Conservation (phyloP, 1,140 invertebrate species). For the Stegodyphus dumicola region DNA sequence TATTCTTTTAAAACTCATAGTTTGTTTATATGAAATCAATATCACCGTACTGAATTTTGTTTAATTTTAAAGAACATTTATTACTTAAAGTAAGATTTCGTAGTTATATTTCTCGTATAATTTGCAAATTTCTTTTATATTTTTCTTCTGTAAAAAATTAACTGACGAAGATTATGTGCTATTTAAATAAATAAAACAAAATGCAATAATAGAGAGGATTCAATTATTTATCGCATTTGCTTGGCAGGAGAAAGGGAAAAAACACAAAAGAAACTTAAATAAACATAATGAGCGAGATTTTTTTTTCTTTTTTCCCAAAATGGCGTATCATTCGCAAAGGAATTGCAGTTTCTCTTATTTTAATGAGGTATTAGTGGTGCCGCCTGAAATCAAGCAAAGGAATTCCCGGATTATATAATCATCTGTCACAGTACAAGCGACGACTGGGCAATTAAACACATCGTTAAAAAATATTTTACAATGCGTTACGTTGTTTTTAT, state of each 20-base stretch:
- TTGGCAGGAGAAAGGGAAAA: not conserved
- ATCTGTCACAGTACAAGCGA: slow-evolving; percentile 46
- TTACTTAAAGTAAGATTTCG: no score
- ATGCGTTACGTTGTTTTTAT: slow-evolving; percentile 13
- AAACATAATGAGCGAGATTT: slow-evolving; percentile 29
- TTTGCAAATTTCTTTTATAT: no score
- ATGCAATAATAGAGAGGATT: no score
- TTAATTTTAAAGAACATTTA: no score
- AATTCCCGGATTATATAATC: slow-evolving; percentile 55
- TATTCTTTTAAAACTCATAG: no score
- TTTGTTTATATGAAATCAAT: no score
- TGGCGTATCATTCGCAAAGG: slow-evolving; percentile 31
- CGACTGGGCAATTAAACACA: slow-evolving; percentile 43
- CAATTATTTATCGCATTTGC: not conserved
- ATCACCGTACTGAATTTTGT: no score
- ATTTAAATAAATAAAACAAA: no score
- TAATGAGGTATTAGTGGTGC: slow-evolving; percentile 55
- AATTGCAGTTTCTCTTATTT: slow-evolving; percentile 37
- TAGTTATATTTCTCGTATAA: no score
- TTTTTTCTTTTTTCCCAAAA: not conserved
- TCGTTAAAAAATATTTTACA: slow-evolving; percentile 59
- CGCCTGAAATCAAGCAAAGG: slow-evolving; percentile 40
- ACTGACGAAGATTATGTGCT: no score
- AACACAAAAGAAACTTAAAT: slow-evolving; percentile 1
- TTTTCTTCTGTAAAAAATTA: no score